These are phyloP conservation scores for Otocyon megalotis DNA, from an alignment of 2,113 vertebrate genomes.

Conservation along the genomic window DNA sequence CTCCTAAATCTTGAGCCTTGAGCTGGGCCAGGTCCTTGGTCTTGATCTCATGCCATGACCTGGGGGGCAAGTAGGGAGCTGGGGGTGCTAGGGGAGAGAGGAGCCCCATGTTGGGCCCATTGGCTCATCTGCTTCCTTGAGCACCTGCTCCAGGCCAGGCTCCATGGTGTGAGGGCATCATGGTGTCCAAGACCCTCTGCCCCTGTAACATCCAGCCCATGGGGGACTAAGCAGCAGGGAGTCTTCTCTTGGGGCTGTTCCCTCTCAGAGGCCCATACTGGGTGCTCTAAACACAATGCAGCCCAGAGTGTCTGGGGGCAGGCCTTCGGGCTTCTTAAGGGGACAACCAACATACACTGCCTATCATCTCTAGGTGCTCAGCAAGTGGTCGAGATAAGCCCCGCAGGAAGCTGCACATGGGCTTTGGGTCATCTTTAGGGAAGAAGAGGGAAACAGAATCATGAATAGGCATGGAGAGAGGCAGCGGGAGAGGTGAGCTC, in stretches of 20 bases:
- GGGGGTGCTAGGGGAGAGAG: not conserved
- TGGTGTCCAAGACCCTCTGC: too few species aligned
- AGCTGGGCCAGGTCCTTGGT: not conserved
- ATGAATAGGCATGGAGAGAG: rapidly evolving
- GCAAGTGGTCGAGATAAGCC: not conserved
- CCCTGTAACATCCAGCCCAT: too few species aligned
- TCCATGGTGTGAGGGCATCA: rapidly evolving
- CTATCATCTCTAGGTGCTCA: rapidly evolving
- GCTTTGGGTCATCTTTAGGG: not conserved
- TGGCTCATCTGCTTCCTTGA: not conserved
- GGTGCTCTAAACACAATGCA: not conserved
- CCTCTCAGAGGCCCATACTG: not conserved
- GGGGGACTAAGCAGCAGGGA: not conserved
- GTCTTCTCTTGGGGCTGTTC: not conserved
- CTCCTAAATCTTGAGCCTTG: not conserved
- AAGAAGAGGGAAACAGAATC: not conserved
- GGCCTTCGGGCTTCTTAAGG: not conserved
- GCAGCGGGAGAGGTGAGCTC: constrained; percentile 63
- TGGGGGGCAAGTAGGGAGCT: not conserved
- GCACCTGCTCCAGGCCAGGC: not conserved
- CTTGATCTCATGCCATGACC: not conserved
- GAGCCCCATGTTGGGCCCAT: not conserved
- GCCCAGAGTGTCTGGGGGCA: too few species aligned
- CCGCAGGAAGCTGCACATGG: rapidly evolving
- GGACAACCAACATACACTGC: too few species aligned